These are phyloP conservation scores for Orthonyx spaldingii DNA, from an alignment of 2,113 vertebrate genomes.

Conservation along the genomic window DNA sequence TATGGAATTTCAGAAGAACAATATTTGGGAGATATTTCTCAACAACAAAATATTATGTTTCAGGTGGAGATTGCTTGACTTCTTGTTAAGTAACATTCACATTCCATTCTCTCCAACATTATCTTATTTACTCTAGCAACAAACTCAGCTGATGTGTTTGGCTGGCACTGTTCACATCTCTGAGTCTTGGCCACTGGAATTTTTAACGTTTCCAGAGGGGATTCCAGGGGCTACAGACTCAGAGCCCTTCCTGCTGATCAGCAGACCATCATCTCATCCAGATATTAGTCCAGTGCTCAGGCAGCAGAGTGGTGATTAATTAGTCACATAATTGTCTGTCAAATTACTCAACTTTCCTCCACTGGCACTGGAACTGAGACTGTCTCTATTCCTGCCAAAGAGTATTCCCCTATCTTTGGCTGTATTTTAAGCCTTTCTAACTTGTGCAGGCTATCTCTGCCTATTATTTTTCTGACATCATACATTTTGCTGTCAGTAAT, in stretches of 20 bases:
- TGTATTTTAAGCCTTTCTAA: constrained; percentile 41
- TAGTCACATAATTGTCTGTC: constrained; percentile 8
- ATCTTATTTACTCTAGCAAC: not conserved
- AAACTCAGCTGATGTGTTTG: not conserved
- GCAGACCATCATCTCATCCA: not conserved
- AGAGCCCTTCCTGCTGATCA: not conserved
- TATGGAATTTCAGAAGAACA: not conserved
- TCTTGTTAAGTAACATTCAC: not conserved
- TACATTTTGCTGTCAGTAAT: constrained; percentile 58
- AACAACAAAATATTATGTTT: not conserved
- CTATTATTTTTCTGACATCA: constrained; percentile 65
- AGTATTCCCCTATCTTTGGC: constrained; percentile 5
- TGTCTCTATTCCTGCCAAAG: not conserved
- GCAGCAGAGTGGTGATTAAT: not conserved
- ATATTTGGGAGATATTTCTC: not conserved
- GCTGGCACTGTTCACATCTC: not conserved
- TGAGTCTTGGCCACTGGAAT: not conserved
- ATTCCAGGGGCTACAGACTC: not conserved
- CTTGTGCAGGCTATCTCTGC: constrained; percentile 35
- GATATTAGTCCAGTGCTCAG: not conserved
- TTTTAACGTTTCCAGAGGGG: not conserved
- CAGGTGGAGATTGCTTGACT: not conserved
- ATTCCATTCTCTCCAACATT: not conserved
- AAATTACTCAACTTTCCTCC: not conserved
- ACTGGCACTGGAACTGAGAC: not conserved